A percentile compares a stretch with the other conserved stretches of the same genome.
Evolutionary conservation across 2,797 vertebrate species (phyloP).

Genomic region (Thunnus albacares): DNA sequence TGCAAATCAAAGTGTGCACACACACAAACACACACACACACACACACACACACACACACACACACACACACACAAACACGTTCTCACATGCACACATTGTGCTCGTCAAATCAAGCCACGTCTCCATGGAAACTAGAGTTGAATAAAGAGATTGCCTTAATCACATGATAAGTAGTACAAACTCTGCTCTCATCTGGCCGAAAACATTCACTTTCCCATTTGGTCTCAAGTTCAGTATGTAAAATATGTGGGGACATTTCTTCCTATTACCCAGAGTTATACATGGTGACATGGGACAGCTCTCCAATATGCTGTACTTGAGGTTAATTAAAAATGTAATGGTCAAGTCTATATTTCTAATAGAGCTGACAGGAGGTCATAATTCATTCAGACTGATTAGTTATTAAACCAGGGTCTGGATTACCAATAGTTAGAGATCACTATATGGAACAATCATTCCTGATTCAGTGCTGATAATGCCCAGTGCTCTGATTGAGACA

Average conservation of each 20-base stretch:
- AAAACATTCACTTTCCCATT: slow-evolving; percentile 68
- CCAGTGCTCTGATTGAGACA: slow-evolving; percentile 32
- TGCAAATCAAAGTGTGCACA: slow-evolving; percentile 37
- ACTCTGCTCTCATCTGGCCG: slow-evolving; percentile 66
- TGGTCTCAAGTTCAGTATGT: slow-evolving; percentile 61
- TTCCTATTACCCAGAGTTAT: slow-evolving; percentile 68
- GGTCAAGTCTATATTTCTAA: slow-evolving; percentile 78
- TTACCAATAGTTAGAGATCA: slow-evolving; percentile 49
- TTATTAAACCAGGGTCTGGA: slow-evolving; percentile 71
- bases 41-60: slow-evolving; percentile 11
- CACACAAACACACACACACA: slow-evolving; percentile 18
- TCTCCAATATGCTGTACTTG: slow-evolving; percentile 68
- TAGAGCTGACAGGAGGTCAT: slow-evolving; percentile 70
- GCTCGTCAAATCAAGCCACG: slow-evolving; percentile 76
- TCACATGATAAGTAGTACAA: slow-evolving; percentile 81
- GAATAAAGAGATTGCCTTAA: slow-evolving; percentile 81
- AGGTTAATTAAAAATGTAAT: slow-evolving; percentile 80
- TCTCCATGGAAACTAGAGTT: slow-evolving; percentile 83
- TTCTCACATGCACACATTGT: slow-evolving; percentile 46
- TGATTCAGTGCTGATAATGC: slow-evolving; percentile 41
- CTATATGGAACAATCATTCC: slow-evolving; percentile 49
- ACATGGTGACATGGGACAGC: slow-evolving; percentile 66
- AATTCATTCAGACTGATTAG: slow-evolving; percentile 74
- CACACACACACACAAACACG: slow-evolving; percentile 28
- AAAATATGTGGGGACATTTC: slow-evolving; percentile 64